A percentile compares a stretch with the other conserved stretches of the same genome.
Evolutionary conservation across 2,797 vertebrate species (phyloP).

Genomic region (Paguma larvata): DNA sequence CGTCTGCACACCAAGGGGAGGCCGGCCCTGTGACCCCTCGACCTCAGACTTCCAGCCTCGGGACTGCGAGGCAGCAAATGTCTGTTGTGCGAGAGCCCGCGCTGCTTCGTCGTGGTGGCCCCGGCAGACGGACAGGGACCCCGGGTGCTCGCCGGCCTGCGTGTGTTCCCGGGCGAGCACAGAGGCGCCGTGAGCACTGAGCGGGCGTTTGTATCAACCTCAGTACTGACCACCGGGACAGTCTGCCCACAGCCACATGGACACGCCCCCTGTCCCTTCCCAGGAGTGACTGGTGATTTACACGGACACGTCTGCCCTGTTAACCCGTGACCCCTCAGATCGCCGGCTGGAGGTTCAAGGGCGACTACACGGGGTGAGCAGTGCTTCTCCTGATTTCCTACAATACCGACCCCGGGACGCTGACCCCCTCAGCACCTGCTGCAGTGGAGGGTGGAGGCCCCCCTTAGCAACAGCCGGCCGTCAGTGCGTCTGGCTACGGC

Average conservation of each 20-base stretch:
- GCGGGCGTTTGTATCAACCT: not conserved
- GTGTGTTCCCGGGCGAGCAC: not conserved
- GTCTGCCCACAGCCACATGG: fast-evolving
- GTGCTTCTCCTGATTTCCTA: not conserved
- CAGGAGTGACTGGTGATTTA: not conserved
- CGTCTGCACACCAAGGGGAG: not conserved
- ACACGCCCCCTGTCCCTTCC: not conserved
- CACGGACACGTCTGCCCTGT: not conserved
- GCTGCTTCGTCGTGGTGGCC: too few species aligned
- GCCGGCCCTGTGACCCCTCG: not conserved
- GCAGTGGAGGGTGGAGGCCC: not conserved
- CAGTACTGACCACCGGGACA: fast-evolving
- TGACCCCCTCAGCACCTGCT: not conserved
- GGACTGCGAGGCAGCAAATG: not conserved
- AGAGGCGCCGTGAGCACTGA: not conserved
- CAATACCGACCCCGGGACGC: not conserved
- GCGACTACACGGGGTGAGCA: not conserved
- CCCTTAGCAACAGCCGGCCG: not conserved
- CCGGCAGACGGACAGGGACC: fast-evolving
- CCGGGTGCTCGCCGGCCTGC: fast-evolving
- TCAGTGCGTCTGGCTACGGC: fast-evolving
- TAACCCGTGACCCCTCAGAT: not conserved
- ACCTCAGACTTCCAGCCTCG: not conserved
- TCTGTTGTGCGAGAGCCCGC: fast-evolving
- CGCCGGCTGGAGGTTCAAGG: not conserved